Evolutionary conservation across 2,113 vertebrate species (phyloP), one percentile per base, ranked within the genome.

Genomic region (Tetraodon nigroviridis): DNA sequence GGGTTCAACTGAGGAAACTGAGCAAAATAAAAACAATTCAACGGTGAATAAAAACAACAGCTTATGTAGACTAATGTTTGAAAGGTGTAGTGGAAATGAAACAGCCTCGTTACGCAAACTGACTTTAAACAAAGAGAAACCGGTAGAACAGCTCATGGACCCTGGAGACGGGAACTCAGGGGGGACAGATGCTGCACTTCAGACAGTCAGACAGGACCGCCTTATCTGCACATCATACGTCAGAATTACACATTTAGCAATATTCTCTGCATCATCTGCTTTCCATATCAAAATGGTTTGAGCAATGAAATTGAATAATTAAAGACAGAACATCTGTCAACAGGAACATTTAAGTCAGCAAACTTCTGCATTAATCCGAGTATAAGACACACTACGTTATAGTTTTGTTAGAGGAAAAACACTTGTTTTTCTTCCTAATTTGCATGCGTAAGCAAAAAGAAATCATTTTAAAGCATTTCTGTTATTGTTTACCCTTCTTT

Each of bases 131-230:
- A 87, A 84, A 87, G 71, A 68, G 61, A 75, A 74, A 73, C 65
- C 45, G 49, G 53, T 58, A 70, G 71, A 68, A 67, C 75, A 64
- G 60, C 51, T n/a, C 52, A 66, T 71, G 56, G 66, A 77, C 81
- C 84, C 75, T 85, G 74, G 79, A 87, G 80, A 87, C 80, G 85
- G 75, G 51, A n/a, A 24, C 69, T 24, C 41, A 64, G 73, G 68
- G 72, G 54, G 51, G 73, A 61, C 32, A 73, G 57, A 67, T 5
- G 53, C 27, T 47, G 51, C 44, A 18, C 51, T 62, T 74, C 67
- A 59, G 53, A 53, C 59, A 71, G 68, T 44, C 76, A 75, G 67
- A 77, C 54, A 27, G 61, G 66, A 32, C 16, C 3, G 18, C 51
- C 40, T 2, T 19, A n/a, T 46, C 50, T 27, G 48, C 49, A 11